phyloP scores from a whole-genome alignment of 2,113 vertebrate species.

The Microtus oregoni region DNA sequence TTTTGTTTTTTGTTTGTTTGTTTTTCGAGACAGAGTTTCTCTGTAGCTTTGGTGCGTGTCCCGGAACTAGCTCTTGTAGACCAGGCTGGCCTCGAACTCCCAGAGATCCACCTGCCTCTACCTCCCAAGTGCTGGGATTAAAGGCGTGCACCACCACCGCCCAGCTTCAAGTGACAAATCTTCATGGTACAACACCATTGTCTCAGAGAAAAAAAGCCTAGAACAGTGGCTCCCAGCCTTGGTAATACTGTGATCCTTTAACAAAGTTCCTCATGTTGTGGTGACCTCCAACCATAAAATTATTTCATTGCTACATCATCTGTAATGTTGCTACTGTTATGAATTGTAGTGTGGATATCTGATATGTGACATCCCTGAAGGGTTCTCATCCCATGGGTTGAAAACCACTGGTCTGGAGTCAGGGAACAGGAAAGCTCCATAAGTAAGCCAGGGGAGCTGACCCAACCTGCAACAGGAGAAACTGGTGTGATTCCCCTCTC shows the following conservation, averaged over 20 bases:
- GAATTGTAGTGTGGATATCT: not conserved
- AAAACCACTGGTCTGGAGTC: not conserved
- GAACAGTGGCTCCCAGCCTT: not conserved
- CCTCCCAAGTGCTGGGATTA: too few species aligned
- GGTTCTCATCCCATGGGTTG: not conserved
- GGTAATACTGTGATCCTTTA: not conserved
- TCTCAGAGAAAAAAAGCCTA: not conserved
- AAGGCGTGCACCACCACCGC: too few species aligned
- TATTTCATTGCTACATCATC: not conserved
- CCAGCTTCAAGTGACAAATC: too few species aligned
- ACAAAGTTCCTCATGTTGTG: not conserved
- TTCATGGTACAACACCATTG: too few species aligned
- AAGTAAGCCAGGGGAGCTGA: not conserved
- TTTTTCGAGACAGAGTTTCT: too few species aligned
- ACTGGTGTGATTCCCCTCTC: not conserved
- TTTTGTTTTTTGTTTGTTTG: too few species aligned
- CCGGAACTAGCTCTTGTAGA: too few species aligned
- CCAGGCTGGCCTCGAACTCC: too few species aligned
- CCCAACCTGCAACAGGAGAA: not conserved
- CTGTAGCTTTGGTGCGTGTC: too few species aligned
- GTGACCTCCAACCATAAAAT: not conserved
- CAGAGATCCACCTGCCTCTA: too few species aligned
- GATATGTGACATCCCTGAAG: not conserved
- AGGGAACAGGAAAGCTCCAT: not conserved
- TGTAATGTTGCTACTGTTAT: not conserved